Evolutionary conservation across 2,113 vertebrate species (phyloP).

Genomic region (Grantiella picta): DNA sequence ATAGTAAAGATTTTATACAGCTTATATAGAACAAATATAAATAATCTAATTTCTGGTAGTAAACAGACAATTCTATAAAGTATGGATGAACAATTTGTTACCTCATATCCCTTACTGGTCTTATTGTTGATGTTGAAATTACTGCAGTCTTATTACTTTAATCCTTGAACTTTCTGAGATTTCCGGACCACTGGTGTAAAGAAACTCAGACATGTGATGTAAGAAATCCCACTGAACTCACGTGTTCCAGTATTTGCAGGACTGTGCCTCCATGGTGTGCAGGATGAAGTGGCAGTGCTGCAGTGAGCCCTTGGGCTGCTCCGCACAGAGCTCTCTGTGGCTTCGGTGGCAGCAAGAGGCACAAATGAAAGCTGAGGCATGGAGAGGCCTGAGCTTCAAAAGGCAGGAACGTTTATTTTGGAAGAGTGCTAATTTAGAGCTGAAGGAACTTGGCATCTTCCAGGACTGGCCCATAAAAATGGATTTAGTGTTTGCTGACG

Average conservation of each 20-base stretch:
- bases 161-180: not conserved
- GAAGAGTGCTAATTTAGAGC: not conserved
- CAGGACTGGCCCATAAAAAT: not conserved
- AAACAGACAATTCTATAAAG: not conserved
- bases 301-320: not conserved
- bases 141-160: not conserved
- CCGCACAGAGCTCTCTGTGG: rapidly evolving
- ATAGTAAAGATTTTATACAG: not conserved
- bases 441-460: not conserved
- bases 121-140: not conserved
- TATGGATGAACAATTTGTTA: not conserved
- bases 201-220: not conserved
- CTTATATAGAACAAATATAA: not conserved
- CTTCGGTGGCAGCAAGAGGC: not conserved
- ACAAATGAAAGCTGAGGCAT: rapidly evolving
- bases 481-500: not conserved
- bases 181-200: not conserved
- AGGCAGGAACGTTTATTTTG: not conserved
- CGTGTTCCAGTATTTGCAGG: not conserved
- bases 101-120: not conserved
- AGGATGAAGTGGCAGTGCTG: not conserved
- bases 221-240: not conserved
- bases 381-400: not conserved
- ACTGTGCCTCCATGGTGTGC: not conserved
- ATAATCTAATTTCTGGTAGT: not conserved